Base-by-base conservation (phyloP, 1,140 invertebrate genomes). In the Micrasema longulum region DNA sequence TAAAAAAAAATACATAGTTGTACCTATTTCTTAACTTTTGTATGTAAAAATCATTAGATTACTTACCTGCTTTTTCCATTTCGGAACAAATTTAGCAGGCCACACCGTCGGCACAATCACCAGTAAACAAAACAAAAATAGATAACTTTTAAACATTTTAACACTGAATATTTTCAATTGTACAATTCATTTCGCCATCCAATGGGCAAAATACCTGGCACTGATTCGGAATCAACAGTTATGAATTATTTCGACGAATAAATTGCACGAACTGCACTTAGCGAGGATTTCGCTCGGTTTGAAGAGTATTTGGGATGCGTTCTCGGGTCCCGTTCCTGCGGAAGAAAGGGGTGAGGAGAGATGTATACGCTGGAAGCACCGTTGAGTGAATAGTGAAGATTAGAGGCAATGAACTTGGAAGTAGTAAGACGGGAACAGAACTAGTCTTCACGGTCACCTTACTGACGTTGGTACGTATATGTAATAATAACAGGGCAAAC, bases 31-130 rank as follows among this genome's bases (percentile, higher is more conserved):
- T n/a, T n/a, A n/a, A n/a, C n/a, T n/a, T n/a, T n/a, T n/a, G n/a
- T n/a, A n/a, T n/a, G n/a, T n/a, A n/a, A 57, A 53, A 23, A 22
- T 60, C 43, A 68, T 57, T 68, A 66, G 60, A 22, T 22, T 52
- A 26, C 22, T 11, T 31, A 91, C 90, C 84, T 91, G 89, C 79
- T 93, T 92, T 79, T 93, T 94, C 92, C 92, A 94, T 78, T 93
- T 91, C 1, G 92, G 92, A 50, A 93, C 85, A 78, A 91, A 91
- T 79, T 88, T 89, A 12, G 84, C 83, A 62, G 85, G 80, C 77
- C 81, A 66, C 43, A 80, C 82, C 45, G 69, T 67, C 22, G 79
- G 79, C 20, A 77, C 69, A 14, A 80, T 69, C 73, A 79, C 82
- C 68, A 78, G 77, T 47, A 84, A 31, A 81, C 71, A 52, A 78